Percentiles rank a stretch among this genome's conserved stretches.
Conservation (phyloP, 2,113 vertebrate genomes). For the Chionomys nivalis region DNA sequence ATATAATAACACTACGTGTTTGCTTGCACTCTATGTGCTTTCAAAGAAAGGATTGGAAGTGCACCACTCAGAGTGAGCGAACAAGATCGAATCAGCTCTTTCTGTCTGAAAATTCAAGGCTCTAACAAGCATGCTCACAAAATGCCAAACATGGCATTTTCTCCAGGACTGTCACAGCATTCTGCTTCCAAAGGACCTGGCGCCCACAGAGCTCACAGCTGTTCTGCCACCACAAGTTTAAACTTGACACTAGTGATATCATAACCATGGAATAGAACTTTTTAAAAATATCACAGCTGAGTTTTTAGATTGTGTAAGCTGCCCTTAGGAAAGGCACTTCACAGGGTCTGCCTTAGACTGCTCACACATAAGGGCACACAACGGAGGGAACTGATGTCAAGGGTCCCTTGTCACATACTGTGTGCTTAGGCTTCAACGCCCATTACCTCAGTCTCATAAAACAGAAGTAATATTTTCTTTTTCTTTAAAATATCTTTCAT, state of each 20-base stretch:
- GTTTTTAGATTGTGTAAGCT: neutral
- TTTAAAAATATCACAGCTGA: conserved; percentile 29
- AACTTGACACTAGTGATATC: conserved; percentile 53
- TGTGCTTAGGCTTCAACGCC: neutral
- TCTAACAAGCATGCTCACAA: neutral
- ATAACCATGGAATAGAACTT: conserved; percentile 29
- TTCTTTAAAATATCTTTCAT: neutral
- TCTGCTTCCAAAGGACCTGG: conserved; percentile 35
- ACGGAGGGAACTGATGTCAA: neutral
- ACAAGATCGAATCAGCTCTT: neutral
- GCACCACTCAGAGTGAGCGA: neutral
- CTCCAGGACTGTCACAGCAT: neutral
- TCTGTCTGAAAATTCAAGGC: conserved; percentile 21
- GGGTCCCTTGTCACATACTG: neutral
- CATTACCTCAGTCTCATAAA: neutral
- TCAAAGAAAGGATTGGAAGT: conserved; percentile 26
- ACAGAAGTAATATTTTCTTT: neutral
- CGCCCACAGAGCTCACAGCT: conserved; percentile 36
- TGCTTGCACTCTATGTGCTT: neutral
- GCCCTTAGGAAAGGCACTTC: neutral
- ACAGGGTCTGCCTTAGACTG: neutral
- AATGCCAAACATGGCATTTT: conserved; percentile 2
- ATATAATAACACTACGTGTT: neutral
- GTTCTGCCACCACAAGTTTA: conserved; percentile 49
- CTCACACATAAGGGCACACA: neutral